Evolutionary conservation across 2,113 vertebrate species (phyloP).

Genomic region (Pipa parva): DNA sequence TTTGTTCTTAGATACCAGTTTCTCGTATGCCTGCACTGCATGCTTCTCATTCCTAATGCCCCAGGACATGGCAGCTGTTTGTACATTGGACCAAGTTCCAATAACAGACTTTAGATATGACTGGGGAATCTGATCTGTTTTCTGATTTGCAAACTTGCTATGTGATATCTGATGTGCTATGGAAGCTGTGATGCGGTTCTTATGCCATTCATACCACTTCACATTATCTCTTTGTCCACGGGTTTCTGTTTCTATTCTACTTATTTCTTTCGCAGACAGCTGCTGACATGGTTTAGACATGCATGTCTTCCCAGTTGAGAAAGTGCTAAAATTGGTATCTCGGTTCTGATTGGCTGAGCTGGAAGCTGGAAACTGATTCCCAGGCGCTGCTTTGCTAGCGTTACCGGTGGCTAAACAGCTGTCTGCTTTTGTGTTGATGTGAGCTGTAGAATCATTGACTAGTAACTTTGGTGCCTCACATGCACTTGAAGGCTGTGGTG

Average conservation of each 20-base stretch:
- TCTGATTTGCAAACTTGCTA: conserved; percentile 60
- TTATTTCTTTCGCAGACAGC: conserved; percentile 35
- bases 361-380: not conserved
- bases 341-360: not conserved
- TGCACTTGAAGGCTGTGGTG: no score
- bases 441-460: not conserved
- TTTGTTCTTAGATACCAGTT: conserved; percentile 46
- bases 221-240: conserved; percentile 67
- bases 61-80: conserved; percentile 74
- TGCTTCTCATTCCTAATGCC: conserved; percentile 60
- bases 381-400: not conserved
- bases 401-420: not conserved
- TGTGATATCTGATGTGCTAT: conserved; percentile 62
- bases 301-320: no score
- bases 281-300: not conserved
- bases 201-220: conserved; percentile 66
- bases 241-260: conserved; percentile 63
- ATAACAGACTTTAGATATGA: conserved; percentile 64
- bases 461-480: not conserved
- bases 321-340: no score
- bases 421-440: not conserved
- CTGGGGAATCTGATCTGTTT: conserved; percentile 55
- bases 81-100: conserved; percentile 28
- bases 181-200: conserved; percentile 75
- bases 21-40: conserved; percentile 58